Base-by-base conservation (phyloP, 2,113 vertebrate species). In the Vulpes ferrilata region DNA sequence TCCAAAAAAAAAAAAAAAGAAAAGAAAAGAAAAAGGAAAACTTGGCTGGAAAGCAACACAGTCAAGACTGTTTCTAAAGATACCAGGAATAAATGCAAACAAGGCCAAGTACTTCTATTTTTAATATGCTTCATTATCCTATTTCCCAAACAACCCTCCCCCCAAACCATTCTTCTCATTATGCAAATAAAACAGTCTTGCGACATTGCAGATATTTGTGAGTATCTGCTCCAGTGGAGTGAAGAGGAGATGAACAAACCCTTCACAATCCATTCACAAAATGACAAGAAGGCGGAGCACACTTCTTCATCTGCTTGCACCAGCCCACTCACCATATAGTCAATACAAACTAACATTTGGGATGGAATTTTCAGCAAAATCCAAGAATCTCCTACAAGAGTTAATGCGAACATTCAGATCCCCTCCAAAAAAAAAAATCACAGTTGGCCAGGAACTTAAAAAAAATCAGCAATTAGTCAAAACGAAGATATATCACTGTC, bases 181-280 rank as follows among this genome's bases (percentile, higher is more conserved):
- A 95, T 30, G 88, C 95, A 94, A 88, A 90, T 90, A 71, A 65
- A 90, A 88, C 12, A 27, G 88, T 83, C 95, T 95, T 96, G 95
- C 4, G 3, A 88, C 80, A 95, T 25, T 85, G 10, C 10, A 91
- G 64, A 67, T 97, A 86, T 83, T 97, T 93, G 90, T 92, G 16
- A 62, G 93, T 65, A 85, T 96, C 82, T 96, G 43, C 51, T 83
- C 89, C 89, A 96, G 65, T 93, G 90, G 94, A 95, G 89, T 90
- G 81, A 81, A 88, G 20, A 98, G 81, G 81, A 98, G 97, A 98
- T 97, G 84, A 97, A 96, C 60, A 97, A 97, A 85, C 64, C 87
- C 96, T 96, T 96, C 94, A 94, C 81, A 93, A 92, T 64, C 96
- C 90, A 98, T 96, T 98, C 98, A 96, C 93, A 97, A 98, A 98